phyloP scores from a whole-genome alignment of 2,797 vertebrate genomes.

The Steatocranus sp. region DNA sequence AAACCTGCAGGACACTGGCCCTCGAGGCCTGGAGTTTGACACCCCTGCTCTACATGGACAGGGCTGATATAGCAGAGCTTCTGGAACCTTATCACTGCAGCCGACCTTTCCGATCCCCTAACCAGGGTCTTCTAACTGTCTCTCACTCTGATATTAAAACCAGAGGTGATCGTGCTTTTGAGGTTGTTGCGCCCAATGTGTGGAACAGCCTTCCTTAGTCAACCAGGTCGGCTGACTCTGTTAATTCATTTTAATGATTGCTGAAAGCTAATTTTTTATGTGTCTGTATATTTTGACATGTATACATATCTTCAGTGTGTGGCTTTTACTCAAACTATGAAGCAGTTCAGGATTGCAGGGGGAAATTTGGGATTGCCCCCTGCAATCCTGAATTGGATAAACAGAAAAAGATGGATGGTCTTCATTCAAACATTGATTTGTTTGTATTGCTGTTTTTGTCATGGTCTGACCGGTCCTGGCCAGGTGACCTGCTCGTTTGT shows the following conservation, averaged over 20 bases:
- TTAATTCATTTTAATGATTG: background rate
- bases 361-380: background rate
- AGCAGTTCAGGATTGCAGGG: fast-evolving
- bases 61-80: background rate
- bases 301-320: background rate
- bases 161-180: background rate
- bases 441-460: background rate
- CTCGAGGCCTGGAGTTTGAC: too few relatives aligned
- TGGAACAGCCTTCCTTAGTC: background rate
- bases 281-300: background rate
- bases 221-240: background rate
- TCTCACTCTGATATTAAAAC: background rate
- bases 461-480: background rate
- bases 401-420: background rate
- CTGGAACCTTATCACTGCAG: background rate
- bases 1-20: too few relatives aligned
- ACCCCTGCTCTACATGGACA: background rate
- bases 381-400: background rate
- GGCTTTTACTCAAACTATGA: background rate
- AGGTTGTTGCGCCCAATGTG: background rate
- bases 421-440: background rate
- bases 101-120: background rate
- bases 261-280: background rate
- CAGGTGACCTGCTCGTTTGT: background rate
- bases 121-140: background rate